Conservation (phyloP, 2,113 vertebrate species). For the Rhea americana region DNA sequence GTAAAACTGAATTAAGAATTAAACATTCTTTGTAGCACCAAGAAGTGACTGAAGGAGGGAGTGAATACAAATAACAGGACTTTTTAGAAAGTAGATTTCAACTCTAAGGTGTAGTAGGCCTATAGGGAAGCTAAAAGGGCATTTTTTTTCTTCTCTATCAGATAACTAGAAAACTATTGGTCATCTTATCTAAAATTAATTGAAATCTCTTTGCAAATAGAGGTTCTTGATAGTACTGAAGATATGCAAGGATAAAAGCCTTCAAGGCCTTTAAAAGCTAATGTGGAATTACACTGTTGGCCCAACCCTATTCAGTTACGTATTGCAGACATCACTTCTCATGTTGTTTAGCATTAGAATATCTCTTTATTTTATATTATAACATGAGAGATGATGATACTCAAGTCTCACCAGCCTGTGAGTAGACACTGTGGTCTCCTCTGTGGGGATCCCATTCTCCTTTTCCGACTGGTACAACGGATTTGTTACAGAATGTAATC, state of each 20-base stretch:
- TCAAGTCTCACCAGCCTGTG: neutral
- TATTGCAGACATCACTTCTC: neutral
- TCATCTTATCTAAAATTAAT: neutral
- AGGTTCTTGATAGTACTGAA: neutral
- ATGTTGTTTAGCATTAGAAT: neutral
- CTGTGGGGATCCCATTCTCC: accelerated
- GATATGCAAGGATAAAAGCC: neutral
- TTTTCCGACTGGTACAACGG: no score
- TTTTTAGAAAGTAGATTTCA: neutral
- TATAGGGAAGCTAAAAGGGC: neutral
- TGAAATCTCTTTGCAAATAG: neutral
- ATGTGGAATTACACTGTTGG: neutral
- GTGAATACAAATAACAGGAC: neutral
- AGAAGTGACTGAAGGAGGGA: neutral
- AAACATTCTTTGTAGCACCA: neutral
- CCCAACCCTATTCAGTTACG: neutral
- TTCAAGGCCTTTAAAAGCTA: neutral
- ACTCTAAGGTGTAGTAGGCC: neutral
- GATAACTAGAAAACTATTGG: neutral
- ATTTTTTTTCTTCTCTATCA: neutral
- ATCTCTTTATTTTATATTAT: neutral
- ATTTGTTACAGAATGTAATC: neutral
- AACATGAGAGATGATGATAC: neutral
- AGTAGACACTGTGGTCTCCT: accelerated
- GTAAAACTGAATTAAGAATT: neutral